phyloP scores from a whole-genome alignment of 1,140 invertebrate species.

The Hylaeus volcanicus region DNA sequence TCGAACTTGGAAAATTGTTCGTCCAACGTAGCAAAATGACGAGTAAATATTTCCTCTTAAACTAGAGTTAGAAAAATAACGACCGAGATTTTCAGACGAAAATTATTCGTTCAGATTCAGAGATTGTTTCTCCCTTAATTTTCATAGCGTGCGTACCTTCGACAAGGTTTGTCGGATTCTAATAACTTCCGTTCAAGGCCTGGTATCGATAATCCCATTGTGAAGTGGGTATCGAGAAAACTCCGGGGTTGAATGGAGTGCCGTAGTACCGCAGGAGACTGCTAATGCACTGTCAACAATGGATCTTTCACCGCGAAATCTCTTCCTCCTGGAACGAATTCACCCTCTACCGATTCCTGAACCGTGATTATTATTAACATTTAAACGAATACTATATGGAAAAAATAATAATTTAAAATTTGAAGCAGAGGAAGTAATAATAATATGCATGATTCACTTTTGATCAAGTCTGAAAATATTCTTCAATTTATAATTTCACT shows the following conservation, averaged over 20 bases:
- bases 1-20: no score
- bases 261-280: constrained; percentile 4
- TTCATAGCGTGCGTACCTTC: not conserved
- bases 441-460: no score
- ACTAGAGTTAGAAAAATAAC: no score
- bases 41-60: no score
- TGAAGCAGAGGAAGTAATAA: no score
- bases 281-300: constrained; percentile 56
- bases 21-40: not conserved
- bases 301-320: constrained; percentile 35
- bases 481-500: no score
- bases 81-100: not conserved
- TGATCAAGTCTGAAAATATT: no score
- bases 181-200: constrained; percentile 17
- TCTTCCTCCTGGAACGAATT: constrained; percentile 25
- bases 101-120: not conserved
- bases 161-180: constrained; percentile 16
- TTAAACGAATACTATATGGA: no score
- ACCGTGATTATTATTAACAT: no score
- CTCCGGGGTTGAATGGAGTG: constrained; percentile 23
- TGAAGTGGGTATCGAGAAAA: constrained; percentile 31
- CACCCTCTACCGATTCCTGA: constrained; percentile 11
- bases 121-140: not conserved
- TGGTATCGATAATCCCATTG: constrained; percentile 42
- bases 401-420: no score